Evolutionary conservation across 2,797 vertebrate species (phyloP), one percentile per base, ranked within the genome.

Genomic region (Sandelia bainsii): DNA sequence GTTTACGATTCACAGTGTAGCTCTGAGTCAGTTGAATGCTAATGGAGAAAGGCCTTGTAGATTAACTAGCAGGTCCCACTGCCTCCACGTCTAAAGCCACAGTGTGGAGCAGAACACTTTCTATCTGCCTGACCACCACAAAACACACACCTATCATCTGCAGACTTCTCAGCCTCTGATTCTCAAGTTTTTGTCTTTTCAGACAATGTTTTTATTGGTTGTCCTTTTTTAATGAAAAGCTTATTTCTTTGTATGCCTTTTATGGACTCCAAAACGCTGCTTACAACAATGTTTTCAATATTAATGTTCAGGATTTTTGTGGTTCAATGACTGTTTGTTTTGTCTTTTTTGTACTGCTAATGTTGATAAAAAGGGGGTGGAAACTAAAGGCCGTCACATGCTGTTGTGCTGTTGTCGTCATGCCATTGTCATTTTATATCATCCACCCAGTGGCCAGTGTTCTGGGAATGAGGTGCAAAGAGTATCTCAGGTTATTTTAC

Each of bases 401-500:
- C 88, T 92, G 89, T 93, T 83, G 87, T 94, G 87, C 89, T 88
- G 85, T 93, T 89, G 90, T 91, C 46, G 86, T 91, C 86, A 86
- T 82, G 70, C 82, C 89, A 89, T 87, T 34, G 63, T 91, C 77
- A 77, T 87, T 86, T 91, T 81, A 53, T 76, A 78, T 83, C 88
- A 87, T 89, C 78, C 81, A 72, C 90, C 84, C 90, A 88, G 87
- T 90, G 91, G 91, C 91, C 93, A 92, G 93, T 93, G 88, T 93
- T 94, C 91, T 92, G 93, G 93, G 92, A 93, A 95, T 95, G 94
- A 95, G 95, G 94, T 95, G 94, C 94, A 93, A 90, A 91, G 88
- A 93, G 94, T 94, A 94, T 95, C 95, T 95, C 95, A 95, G 94
- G 95, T 95, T 94, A 93, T 92, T 94, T 94, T 93, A 85, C 92